Evolutionary conservation across 1,140 invertebrate genomes (phyloP), one percentile per base, ranked within the genome.

Genomic region (Archivesica marissinica): DNA sequence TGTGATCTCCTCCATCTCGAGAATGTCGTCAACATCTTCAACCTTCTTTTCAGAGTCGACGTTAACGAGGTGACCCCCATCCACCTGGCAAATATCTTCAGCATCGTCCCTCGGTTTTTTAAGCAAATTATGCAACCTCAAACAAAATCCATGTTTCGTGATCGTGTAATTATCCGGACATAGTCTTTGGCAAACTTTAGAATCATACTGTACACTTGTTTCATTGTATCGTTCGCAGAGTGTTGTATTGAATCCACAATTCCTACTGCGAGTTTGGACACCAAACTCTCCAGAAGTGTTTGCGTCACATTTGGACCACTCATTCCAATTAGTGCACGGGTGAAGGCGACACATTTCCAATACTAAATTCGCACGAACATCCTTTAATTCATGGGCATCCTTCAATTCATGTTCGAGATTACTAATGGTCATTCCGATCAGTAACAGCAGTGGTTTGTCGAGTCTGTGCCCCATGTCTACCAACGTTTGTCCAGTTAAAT

Each of bases 171-270:
- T 28, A 0, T 47, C 44, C n/a, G 25, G 38, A 50, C 68, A 72
- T 6, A n/a, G 23, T 6, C 35, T 72, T 66, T 66, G 9, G 33
- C 68, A 72, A 0, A 50, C 44, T 9, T 33, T 25, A 44, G 20
- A 28, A 17, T 72, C 68, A 23, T 52, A 47, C n/a, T 72, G 41
- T 0, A 72, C 11, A 15, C n/a, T 72, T 17, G 25, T 20, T 3
- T 23, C 39, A 47, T 7, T 15, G 50, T 30, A 72, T 1, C 44
- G 44, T 50, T 47, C 25, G 50, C 68, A 72, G 0, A 72, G 41
- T 30, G 68, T 47, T 30, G 68, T 72, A 23, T 72, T 72, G 50
- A 30, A 72, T 3, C 68, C 68, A 30, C 68, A 72, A 23, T 47
- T 72, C 15, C 68, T 47, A 25, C 6, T 30, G 15, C 68, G 68